Evolutionary conservation across 2,113 vertebrate genomes (phyloP), one percentile per base, ranked within the genome.

Genomic region (Struthidea cinerea): DNA sequence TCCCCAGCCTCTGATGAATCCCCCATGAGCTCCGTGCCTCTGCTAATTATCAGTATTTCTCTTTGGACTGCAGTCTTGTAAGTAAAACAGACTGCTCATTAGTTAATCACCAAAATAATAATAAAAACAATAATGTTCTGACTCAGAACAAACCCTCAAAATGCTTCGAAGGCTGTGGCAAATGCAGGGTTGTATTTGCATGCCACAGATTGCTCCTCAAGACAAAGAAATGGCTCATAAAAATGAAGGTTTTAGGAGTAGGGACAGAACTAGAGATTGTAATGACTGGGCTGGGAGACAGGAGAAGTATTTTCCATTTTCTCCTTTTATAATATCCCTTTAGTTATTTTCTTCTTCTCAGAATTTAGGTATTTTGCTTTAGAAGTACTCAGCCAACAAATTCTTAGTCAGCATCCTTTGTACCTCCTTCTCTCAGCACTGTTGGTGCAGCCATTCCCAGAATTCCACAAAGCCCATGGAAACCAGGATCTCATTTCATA

Each of bases 1-100:
- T 91, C 65, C 64, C 20, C 26, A 37, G 70, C 42, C 74, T 69
- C 64, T 73, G 86, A 90, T 41, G 74, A 81, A 89, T 95, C 83
- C 59, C 47, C 79, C 68, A 6, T 20, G 63, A 77, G 75, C 70
- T 76, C 39, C 1, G 0, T 18, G 73, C 77, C 89, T 80, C 91
- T 44, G 74, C 84, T 96, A 94, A 94, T 96, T 96, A 91, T 57
- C 90, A 89, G 42, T 87, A 86, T 95, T 95, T 95, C 84, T 87
- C 81, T 89, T 73, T 76, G 76, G 95, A 60, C 71, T 57, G 76
- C 64, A 85, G 67, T 61, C 82, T 83, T 32, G 0, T 44, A 90
- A 95, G 90, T 52, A 44, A 95, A 94, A 74, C 84, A 93, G 82
- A 52, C 78, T 92, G 88, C 84, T 96, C 92, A 89, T 96, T 85